Percentiles rank a stretch among this genome's conserved stretches.
phyloP scores from a whole-genome alignment of 2,888 invertebrate species.

The Psylliodes chrysocephalus region DNA sequence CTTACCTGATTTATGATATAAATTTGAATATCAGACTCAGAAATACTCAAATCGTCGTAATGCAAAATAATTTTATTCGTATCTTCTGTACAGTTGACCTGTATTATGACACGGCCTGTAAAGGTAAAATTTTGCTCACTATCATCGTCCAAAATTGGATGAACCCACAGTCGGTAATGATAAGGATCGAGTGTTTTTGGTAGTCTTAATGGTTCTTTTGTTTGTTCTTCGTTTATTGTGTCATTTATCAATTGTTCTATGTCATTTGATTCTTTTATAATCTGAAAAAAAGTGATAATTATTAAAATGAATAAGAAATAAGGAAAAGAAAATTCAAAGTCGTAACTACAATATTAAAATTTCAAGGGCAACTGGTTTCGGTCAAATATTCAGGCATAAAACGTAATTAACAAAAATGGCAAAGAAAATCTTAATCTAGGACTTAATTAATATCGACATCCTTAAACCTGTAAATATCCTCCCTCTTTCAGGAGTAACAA shows the following conservation, averaged over 20 bases:
- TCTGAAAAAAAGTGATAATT: slow-evolving; percentile 38
- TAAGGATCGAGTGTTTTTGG: slow-evolving; percentile 53
- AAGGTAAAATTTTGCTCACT: slow-evolving; percentile 57
- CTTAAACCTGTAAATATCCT: no score
- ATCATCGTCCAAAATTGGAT: slow-evolving; percentile 58
- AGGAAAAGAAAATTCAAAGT: no score
- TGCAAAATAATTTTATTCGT: slow-evolving; percentile 59
- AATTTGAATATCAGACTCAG: slow-evolving; percentile 51
- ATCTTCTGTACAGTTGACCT: slow-evolving; percentile 53
- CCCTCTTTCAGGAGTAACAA: no score
- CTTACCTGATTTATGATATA: slow-evolving; percentile 43
- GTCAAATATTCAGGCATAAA: no score
- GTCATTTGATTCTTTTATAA: slow-evolving; percentile 54
- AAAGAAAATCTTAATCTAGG: no score
- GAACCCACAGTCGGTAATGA: slow-evolving; percentile 57
- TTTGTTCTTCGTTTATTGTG: slow-evolving; percentile 53
- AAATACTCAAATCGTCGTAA: slow-evolving; percentile 55
- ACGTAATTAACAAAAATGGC: no score
- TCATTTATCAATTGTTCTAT: slow-evolving; percentile 59
- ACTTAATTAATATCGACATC: no score
- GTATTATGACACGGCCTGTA: slow-evolving; percentile 56
- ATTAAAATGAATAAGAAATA: neutral
- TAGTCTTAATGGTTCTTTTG: slow-evolving; percentile 54
- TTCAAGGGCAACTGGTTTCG: no score
- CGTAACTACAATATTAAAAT: no score